phyloP scores from a whole-genome alignment of 2,797 vertebrate species.

The Cephalopachus bancanus region DNA sequence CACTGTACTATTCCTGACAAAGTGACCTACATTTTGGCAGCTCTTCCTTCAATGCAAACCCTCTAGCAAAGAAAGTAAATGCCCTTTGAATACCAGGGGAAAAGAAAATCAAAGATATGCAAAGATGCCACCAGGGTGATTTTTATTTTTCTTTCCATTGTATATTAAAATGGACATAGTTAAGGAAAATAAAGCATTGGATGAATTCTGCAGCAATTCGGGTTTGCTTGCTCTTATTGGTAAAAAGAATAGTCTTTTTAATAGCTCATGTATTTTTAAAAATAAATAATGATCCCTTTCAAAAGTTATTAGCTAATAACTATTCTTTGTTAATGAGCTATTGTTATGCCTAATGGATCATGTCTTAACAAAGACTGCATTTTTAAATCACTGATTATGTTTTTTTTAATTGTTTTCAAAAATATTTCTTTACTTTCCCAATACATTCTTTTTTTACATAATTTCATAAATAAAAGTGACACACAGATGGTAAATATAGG shows the following conservation, averaged over 20 bases:
- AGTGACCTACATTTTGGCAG: conserved; percentile 75
- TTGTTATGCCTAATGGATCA: not conserved
- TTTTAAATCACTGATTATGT: not conserved
- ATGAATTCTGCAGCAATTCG: not conserved
- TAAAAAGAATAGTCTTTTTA: not conserved
- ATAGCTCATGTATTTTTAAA: not conserved
- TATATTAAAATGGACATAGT: not conserved
- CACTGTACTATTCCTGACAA: conserved; percentile 45
- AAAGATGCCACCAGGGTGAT: conserved; percentile 8
- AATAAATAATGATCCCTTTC: conserved; percentile 58
- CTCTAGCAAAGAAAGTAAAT: conserved; percentile 57
- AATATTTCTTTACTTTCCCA: conserved; percentile 66
- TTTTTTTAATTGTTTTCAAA: conserved; percentile 70
- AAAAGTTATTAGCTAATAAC: conserved; percentile 53
- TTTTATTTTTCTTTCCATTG: conserved; percentile 13
- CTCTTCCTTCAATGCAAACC: conserved; percentile 52
- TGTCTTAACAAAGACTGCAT: conserved; percentile 16
- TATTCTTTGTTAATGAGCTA: conserved; percentile 66
- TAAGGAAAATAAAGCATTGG: conserved; percentile 10
- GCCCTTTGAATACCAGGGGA: not conserved
- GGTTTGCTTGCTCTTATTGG: not conserved
- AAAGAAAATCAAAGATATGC: conserved; percentile 6
- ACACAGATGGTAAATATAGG: conserved; percentile 84
- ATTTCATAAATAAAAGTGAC: conserved; percentile 85
- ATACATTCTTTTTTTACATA: conserved; percentile 71